These are phyloP conservation scores for Aporophyla nigra DNA, from an alignment of 2,888 invertebrate species.

Conservation along the genomic window DNA sequence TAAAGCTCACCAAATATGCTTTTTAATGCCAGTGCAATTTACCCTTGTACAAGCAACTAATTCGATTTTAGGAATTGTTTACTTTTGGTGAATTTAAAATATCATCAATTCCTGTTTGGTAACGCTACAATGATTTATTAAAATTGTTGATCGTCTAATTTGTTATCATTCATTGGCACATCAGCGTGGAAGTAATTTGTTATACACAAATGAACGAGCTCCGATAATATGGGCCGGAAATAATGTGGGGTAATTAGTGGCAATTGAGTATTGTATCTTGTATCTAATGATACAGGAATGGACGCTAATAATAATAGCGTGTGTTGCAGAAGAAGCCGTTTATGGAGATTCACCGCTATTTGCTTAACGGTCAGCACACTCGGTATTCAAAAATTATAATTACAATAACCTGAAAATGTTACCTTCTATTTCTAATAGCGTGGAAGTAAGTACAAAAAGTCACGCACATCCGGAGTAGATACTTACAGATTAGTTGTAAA, in stretches of 20 bases:
- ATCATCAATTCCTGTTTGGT: background rate
- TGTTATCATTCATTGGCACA: constrained; percentile 18
- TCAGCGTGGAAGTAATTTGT: constrained; percentile 29
- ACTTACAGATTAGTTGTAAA: constrained; percentile 64
- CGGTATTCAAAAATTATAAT: constrained; percentile 63
- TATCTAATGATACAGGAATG: constrained; percentile 58
- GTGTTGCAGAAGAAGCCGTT: constrained; percentile 47
- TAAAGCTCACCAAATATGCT: constrained; percentile 8
- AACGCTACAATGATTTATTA: constrained; percentile 7
- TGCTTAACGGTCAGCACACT: constrained; percentile 70
- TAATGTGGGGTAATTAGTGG: constrained; percentile 57
- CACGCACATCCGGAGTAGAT: constrained; percentile 48
- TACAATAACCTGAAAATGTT: constrained; percentile 33
- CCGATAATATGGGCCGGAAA: constrained; percentile 53
- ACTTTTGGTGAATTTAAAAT: background rate
- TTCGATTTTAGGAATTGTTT: constrained; percentile 10
- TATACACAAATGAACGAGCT: constrained; percentile 35
- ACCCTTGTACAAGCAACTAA: background rate
- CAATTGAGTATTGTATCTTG: constrained; percentile 53
- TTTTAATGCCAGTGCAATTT: constrained; percentile 5
- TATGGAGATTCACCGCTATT: constrained; percentile 67
- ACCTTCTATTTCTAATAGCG: constrained; percentile 45
- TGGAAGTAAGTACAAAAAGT: constrained; percentile 50
- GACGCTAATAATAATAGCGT: constrained; percentile 46
- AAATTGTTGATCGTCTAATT: background rate